Base-by-base conservation (phyloP, 1,140 invertebrate genomes). In the Thereuonema tuberculata region DNA sequence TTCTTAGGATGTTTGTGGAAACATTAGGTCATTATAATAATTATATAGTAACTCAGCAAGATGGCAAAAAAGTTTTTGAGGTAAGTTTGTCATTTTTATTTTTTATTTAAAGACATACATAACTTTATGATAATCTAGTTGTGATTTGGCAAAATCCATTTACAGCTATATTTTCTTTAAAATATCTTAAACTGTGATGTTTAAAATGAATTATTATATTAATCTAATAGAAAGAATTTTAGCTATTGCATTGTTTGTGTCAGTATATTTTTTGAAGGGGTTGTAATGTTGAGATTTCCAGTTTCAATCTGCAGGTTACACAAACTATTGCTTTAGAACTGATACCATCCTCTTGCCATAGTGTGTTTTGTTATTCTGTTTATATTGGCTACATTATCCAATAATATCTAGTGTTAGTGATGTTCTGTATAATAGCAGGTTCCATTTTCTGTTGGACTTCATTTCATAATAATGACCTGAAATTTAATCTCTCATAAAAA, bases 1-100 rank as follows among this genome's bases (percentile, higher is more conserved):
- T 85, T 67, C 68, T 85, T 12, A 70, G 81, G 24, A 75, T 83
- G 58, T 86, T 84, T 74, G 76, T 84, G 1, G 78, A 82, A 67
- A 74, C 78, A 29, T 72, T 82, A 37, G 81, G 81, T 12, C 78
- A 83, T 70, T 83, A 80, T 65, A 74, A 73, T 50, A 71, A 77
- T 54, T 76, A 76, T 67, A 73, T 83, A 27, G 64, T 68, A 20
- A 68, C 72, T 2, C 74, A 76, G 48, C 72, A 74, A 61, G 73
- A 77, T 68, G 75, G 73, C 12, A 69, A 70, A 37, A 73, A 69
- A 62, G 63, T 72, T 20, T 83, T 84, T 73, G 71, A 80, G 69
- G 80, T 82, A 71, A 71, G 65, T 70, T 1, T 58, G 20, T 60
- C 23, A 58, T 9, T n/a, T 56, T 62, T n/a, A n/a, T 14, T 56